Evolutionary conservation across 2,113 vertebrate species (phyloP).

Genomic region (Ptyas mucosa): DNA sequence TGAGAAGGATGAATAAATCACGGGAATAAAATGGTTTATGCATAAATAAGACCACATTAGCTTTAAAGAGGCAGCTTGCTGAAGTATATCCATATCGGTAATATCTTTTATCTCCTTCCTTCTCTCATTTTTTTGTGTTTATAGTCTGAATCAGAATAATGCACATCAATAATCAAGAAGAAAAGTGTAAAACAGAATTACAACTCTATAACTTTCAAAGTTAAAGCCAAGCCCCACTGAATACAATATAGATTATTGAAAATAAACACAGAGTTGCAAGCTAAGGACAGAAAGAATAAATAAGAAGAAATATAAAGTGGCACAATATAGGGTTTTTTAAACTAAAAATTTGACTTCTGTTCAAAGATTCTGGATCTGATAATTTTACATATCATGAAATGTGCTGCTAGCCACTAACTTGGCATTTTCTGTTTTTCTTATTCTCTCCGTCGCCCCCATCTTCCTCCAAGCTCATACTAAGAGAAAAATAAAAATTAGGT

Average conservation of each 20-base stretch:
- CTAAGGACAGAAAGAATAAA: background rate
- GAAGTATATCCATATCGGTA: background rate
- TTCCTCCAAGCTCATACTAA: background rate
- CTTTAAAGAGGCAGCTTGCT: background rate
- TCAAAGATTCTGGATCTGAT: background rate
- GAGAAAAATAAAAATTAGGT: background rate
- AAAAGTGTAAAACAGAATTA: background rate
- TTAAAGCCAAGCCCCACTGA: background rate
- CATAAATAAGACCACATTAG: constrained; percentile 4
- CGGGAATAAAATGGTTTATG: background rate
- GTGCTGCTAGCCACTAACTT: background rate
- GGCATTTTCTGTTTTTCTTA: background rate
- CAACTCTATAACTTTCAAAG: background rate
- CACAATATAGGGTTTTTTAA: background rate
- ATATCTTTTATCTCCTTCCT: background rate
- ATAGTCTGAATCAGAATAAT: background rate
- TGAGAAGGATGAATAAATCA: constrained; percentile 16
- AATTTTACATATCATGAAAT: background rate
- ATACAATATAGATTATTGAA: background rate
- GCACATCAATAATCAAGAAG: background rate
- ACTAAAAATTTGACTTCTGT: background rate
- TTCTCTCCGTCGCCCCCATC: background rate
- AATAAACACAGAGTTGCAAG: background rate
- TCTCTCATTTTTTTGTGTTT: background rate
- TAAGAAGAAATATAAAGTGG: background rate